Conservation (phyloP, 2,113 vertebrate species). For the Anser cygnoides region DNA sequence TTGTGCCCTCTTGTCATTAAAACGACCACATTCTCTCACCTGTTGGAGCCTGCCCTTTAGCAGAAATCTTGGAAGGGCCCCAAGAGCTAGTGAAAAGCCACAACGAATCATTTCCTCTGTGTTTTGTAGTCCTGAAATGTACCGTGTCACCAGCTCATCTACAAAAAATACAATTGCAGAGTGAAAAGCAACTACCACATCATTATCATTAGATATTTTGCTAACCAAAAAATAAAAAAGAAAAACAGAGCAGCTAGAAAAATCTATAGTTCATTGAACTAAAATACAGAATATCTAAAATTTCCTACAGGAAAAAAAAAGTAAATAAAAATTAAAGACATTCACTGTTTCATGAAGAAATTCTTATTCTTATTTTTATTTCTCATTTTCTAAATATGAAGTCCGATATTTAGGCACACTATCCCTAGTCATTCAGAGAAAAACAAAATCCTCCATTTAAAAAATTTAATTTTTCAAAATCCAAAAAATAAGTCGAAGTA, state of each 20-base stretch:
- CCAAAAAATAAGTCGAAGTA: neutral
- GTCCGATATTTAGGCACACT: neutral
- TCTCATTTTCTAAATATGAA: neutral
- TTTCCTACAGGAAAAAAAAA: neutral
- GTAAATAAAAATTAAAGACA: neutral
- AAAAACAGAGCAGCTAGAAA: neutral
- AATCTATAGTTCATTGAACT: neutral
- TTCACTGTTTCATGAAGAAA: neutral
- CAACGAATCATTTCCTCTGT: slow-evolving; percentile 86
- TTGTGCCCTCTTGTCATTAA: neutral
- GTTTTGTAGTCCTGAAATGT: slow-evolving; percentile 81
- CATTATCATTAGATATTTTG: neutral
- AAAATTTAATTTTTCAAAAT: neutral
- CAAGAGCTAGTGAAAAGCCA: slow-evolving; percentile 90
- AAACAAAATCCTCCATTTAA: neutral
- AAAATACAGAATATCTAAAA: neutral
- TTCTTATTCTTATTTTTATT: neutral
- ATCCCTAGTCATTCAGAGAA: neutral
- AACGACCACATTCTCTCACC: slow-evolving; percentile 72
- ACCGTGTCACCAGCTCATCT: slow-evolving; percentile 85
- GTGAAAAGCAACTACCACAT: neutral
- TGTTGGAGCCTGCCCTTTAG: slow-evolving; percentile 84
- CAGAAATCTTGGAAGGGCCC: slow-evolving; percentile 86
- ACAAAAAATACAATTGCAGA: neutral
- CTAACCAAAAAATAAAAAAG: neutral